Conservation (phyloP, 2,797 vertebrate species). For the Cheirogaleus major region DNA sequence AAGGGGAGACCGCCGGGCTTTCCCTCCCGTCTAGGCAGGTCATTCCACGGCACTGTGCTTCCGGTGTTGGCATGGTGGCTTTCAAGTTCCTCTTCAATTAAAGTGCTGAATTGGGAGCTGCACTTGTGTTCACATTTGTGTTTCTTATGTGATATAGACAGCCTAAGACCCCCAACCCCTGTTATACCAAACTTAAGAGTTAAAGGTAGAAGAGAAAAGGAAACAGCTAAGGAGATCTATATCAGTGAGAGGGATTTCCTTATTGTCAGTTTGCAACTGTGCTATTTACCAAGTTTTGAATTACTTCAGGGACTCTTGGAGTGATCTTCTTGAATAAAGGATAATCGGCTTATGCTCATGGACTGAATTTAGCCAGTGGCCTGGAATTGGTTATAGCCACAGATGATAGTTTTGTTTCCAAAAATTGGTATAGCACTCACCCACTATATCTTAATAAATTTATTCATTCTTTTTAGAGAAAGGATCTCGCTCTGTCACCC, state of each 20-base stretch:
- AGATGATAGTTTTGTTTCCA: neutral
- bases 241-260: neutral
- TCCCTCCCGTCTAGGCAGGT: slow-evolving; percentile 79
- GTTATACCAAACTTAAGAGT: neutral
- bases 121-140: slow-evolving; percentile 55
- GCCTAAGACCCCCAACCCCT: neutral
- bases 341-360: neutral
- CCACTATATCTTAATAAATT: neutral
- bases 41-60: slow-evolving; percentile 73
- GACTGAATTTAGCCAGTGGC: neutral
- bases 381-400: neutral
- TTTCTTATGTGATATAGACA: slow-evolving; percentile 29
- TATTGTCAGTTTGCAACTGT: neutral
- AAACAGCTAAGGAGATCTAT: neutral
- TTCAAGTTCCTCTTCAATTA: slow-evolving; percentile 73
- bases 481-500: neutral
- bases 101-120: slow-evolving; percentile 51
- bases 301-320: neutral
- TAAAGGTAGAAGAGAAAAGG: neutral
- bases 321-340: neutral
- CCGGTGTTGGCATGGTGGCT: slow-evolving; percentile 71
- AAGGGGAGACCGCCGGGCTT: slow-evolving; percentile 78
- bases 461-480: neutral
- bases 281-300: slow-evolving; percentile 28
- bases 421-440: neutral